Evolutionary conservation across 2,113 vertebrate species (phyloP), one percentile per base, ranked within the genome.

Genomic region (Empidonax traillii): DNA sequence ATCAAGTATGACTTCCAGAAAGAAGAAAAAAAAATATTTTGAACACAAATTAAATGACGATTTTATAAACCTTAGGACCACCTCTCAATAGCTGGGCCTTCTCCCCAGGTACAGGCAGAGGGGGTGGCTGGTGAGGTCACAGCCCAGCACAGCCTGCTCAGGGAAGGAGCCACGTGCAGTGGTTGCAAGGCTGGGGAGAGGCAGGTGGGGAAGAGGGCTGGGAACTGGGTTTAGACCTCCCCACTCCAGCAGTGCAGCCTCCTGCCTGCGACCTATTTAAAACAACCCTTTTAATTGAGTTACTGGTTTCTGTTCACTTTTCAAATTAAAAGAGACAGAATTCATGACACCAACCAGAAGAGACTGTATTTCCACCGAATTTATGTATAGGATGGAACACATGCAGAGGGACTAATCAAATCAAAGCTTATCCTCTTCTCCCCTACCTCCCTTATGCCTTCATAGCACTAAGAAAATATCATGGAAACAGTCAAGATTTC

Each of bases 111-210:
- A 20, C 17, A 83, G 49, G 22, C 24, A 39, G 20, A 15, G 0
- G 3, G 46, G 52, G 31, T 39, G 31, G 41, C 35, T 4, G 1
- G 2, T 3, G 4, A 74, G 3, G 25, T 19, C 56, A 51, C 12
- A 67, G 75, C 24, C 44, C 62, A 44, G 58, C 37, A 47, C 66
- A 81, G 52, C 17, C 20, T 5, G 0, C 0, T 43, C 27, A 53
- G 12, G 2, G 11, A 33, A 31, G 27, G 14, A 72, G 65, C 22
- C 17, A 3, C 31, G 5, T 0, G 2, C 4, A 22, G 28, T 2
- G 10, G n/a, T 28, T 31, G 20, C 7, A 3, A 15, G n/a, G 30
- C 4, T 61, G 33, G 4, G 1, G 14, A 67, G 11, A 27, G 52
- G n/a, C 22, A 21, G 20, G 9, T 6, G 14, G 30, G n/a, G 7